These are phyloP conservation scores for Plectropomus leopardus DNA, from an alignment of 2,113 vertebrate species.

Conservation along the genomic window DNA sequence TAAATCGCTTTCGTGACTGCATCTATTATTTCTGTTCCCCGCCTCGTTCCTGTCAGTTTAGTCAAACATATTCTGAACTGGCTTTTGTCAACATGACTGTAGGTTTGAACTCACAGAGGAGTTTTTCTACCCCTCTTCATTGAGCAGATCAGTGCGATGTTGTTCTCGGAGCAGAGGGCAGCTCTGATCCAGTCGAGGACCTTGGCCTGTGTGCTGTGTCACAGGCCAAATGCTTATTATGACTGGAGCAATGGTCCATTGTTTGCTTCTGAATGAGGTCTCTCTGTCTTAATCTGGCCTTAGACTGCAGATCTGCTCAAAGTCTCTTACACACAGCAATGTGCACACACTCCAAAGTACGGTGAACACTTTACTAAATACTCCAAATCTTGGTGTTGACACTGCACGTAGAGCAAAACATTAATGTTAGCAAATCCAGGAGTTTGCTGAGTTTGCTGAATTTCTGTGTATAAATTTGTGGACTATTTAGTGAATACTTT, in stretches of 20 bases:
- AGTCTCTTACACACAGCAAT: constrained; percentile 77
- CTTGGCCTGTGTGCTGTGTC: constrained; percentile 66
- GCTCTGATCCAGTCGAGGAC: constrained; percentile 58
- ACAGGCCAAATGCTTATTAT: constrained; percentile 80
- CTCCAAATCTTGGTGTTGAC: constrained; percentile 33
- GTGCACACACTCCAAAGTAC: constrained; percentile 67
- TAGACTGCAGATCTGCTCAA: constrained; percentile 80
- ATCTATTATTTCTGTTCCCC: constrained; percentile 54
- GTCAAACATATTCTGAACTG: constrained; percentile 16
- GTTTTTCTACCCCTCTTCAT: constrained; percentile 36
- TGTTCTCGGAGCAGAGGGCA: constrained; percentile 31
- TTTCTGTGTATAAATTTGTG: background rate
- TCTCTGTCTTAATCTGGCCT: constrained; percentile 83
- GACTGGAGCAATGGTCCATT: constrained; percentile 82
- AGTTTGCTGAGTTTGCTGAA: constrained; percentile 20
- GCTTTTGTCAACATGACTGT: constrained; percentile 23
- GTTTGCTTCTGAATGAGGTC: constrained; percentile 82
- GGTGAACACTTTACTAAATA: constrained; percentile 45
- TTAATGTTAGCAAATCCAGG: constrained; percentile 35
- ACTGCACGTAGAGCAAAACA: constrained; percentile 32
- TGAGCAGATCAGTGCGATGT: constrained; percentile 21
- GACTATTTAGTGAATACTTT: background rate
- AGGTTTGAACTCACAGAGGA: constrained; percentile 29
- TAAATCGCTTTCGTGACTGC: constrained; percentile 34
- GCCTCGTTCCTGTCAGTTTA: background rate